These are phyloP conservation scores for Hyalella azteca DNA, from an alignment of 2,888 invertebrate species.

Conservation along the genomic window DNA sequence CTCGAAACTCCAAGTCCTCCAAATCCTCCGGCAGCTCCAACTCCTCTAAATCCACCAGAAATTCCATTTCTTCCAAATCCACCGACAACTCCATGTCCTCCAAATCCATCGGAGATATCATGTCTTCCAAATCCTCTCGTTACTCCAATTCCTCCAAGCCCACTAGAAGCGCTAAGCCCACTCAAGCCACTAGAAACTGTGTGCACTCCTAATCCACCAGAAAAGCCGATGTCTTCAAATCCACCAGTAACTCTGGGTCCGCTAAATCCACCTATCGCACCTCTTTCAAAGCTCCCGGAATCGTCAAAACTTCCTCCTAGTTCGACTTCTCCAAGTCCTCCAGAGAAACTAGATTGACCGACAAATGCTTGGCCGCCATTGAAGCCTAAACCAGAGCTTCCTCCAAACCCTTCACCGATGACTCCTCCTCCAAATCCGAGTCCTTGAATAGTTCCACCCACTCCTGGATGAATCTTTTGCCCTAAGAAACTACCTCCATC, in stretches of 20 bases:
- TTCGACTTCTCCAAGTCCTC: neutral
- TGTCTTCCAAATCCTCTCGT: too few relatives aligned
- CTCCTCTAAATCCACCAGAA: slow-evolving; percentile 7
- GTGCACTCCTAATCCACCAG: neutral
- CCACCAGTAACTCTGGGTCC: neutral
- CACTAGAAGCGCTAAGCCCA: too few relatives aligned
- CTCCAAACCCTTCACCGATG: neutral
- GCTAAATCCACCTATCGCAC: neutral
- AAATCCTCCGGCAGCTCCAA: too few relatives aligned
- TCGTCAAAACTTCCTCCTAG: neutral
- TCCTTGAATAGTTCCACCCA: neutral
- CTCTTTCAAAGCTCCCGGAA: neutral
- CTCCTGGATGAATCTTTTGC: neutral
- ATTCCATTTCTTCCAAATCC: neutral
- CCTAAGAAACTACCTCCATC: neutral
- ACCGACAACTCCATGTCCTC: too few relatives aligned
- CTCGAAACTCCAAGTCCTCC: too few relatives aligned
- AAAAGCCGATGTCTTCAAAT: neutral
- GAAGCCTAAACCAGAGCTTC: neutral
- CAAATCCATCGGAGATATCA: neutral
- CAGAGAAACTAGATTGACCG: neutral
- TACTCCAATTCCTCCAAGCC: too few relatives aligned
- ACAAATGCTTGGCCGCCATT: neutral
- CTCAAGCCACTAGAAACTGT: too few relatives aligned
- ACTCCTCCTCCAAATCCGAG: neutral